These are phyloP conservation scores for Escarpia spicata DNA, from an alignment of 2,888 invertebrate genomes.

Conservation along the genomic window DNA sequence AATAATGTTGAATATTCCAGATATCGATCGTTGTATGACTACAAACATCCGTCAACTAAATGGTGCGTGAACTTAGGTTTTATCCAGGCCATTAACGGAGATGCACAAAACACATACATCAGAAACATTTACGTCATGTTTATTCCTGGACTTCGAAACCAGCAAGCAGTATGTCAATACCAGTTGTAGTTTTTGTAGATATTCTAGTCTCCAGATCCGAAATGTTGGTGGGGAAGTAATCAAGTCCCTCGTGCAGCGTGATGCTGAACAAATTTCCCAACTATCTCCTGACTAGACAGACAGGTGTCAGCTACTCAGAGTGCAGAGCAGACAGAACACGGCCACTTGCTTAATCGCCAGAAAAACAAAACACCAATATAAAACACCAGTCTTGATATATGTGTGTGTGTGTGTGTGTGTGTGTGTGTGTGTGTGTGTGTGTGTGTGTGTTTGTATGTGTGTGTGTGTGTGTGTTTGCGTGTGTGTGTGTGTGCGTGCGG, in stretches of 20 bases:
- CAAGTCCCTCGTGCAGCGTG: background rate
- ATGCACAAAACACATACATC: background rate
- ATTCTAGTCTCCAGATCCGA: background rate
- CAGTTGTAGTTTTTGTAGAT: background rate
- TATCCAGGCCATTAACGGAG: too few relatives aligned
- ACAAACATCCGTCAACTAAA: too few relatives aligned
- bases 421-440: too few relatives aligned
- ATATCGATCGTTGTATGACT: too few relatives aligned
- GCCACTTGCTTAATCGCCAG: background rate
- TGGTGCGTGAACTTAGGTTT: too few relatives aligned
- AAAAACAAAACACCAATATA: background rate
- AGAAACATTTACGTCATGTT: background rate
- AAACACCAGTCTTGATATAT: background rate
- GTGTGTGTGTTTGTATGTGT: too few relatives aligned
- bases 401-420: too few relatives aligned
- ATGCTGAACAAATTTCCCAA: background rate
- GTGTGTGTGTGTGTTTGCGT: too few relatives aligned
- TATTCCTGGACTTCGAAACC: background rate
- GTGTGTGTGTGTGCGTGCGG: too few relatives aligned
- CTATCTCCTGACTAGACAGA: background rate
- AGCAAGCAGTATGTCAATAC: background rate
- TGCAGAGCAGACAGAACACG: background rate
- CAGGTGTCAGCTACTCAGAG: background rate
- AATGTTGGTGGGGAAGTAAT: background rate
- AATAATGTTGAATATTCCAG: too few relatives aligned